Percentiles rank a stretch among this genome's conserved stretches.
phyloP scores from a whole-genome alignment of 2,888 invertebrate genomes.

The Scaeva pyrastri region DNA sequence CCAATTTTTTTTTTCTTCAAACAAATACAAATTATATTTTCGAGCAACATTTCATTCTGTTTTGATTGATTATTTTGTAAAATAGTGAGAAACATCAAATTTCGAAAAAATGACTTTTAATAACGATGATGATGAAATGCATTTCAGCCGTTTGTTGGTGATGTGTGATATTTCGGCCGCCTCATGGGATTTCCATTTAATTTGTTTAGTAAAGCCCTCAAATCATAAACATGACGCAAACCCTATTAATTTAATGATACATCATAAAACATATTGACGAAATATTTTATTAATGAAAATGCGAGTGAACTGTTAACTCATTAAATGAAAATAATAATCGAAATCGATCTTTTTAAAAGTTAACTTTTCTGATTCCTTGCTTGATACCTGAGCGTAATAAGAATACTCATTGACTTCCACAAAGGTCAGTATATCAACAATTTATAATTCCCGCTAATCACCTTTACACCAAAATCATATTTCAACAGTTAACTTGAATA shows the following conservation, averaged over 20 bases:
- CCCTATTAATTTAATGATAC: not conserved
- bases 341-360: not conserved
- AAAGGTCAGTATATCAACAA: not conserved
- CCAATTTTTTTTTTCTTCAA: too few relatives aligned
- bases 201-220: not conserved
- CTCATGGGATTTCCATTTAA: not conserved
- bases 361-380: not conserved
- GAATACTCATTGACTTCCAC: not conserved
- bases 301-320: not conserved
- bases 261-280: not conserved
- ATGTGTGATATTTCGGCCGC: too few relatives aligned
- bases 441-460: conserved; percentile 63
- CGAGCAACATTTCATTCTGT: too few relatives aligned
- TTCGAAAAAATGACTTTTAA: too few relatives aligned
- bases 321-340: conserved; percentile 23
- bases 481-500: conserved; percentile 22
- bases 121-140: too few relatives aligned
- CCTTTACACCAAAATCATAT: conserved; percentile 45
- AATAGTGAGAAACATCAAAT: too few relatives aligned
- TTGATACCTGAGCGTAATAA: not conserved
- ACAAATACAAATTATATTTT: too few relatives aligned
- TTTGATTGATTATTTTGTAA: too few relatives aligned
- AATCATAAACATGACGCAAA: not conserved
- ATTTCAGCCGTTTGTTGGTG: too few relatives aligned
- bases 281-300: conserved; percentile 23